A percentile compares a stretch with the other conserved stretches of the same genome.
phyloP scores from a whole-genome alignment of 2,113 vertebrate genomes.

The Orycteropus afer region DNA sequence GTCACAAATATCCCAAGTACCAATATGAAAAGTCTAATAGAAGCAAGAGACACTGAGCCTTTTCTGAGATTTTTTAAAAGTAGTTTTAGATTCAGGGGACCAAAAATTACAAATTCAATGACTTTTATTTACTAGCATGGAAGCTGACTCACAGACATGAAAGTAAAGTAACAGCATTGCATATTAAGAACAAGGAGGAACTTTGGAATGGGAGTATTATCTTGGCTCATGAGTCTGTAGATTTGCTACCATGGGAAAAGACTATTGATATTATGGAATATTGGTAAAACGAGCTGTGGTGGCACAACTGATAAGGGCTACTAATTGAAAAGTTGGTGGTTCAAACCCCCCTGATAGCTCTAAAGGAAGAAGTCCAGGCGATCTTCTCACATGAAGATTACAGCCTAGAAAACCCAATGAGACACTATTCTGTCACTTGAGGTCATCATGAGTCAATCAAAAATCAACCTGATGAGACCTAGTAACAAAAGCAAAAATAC shows the following conservation, averaged over 20 bases:
- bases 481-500: background rate
- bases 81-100: background rate
- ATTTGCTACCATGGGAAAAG: background rate
- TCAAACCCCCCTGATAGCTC: background rate
- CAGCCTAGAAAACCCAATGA: background rate
- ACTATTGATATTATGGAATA: background rate
- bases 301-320: background rate
- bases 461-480: background rate
- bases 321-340: background rate
- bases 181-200: background rate
- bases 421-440: background rate
- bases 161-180: background rate
- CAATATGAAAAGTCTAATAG: background rate
- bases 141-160: background rate
- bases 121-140: background rate
- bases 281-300: background rate
- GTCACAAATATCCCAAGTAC: background rate
- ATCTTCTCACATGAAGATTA: background rate
- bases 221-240: background rate
- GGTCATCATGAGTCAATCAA: background rate
- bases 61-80: slow-evolving; percentile 8
- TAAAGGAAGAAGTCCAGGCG: no score
- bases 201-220: background rate
- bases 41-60: background rate
- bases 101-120: background rate